phyloP scores from a whole-genome alignment of 2,888 invertebrate species.

The Furcula furcula region DNA sequence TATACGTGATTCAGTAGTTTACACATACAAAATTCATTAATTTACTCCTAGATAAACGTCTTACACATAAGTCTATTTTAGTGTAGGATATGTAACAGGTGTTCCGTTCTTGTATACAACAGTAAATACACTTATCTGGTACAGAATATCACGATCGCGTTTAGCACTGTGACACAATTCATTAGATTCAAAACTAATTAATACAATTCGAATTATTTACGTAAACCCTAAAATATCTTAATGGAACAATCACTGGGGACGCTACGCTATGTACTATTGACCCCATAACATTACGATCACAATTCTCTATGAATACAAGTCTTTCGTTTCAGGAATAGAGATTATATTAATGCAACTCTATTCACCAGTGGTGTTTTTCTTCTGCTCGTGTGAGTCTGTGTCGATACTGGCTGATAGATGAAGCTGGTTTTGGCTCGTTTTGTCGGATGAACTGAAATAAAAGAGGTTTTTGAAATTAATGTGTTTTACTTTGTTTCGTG shows the following conservation, averaged over 20 bases:
- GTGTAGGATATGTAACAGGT: constrained; percentile 79
- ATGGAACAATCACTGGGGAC: constrained; percentile 50
- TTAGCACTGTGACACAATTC: constrained; percentile 25
- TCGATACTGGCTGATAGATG: constrained; percentile 66
- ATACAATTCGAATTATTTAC: constrained; percentile 38
- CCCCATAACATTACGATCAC: constrained; percentile 50
- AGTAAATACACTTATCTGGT: constrained; percentile 63
- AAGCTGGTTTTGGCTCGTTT: constrained; percentile 72
- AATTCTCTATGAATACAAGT: constrained; percentile 41
- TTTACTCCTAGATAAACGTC: constrained; percentile 9
- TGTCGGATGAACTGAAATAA: constrained; percentile 65
- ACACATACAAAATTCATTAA: background rate
- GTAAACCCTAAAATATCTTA: constrained; percentile 32
- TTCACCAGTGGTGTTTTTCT: constrained; percentile 85
- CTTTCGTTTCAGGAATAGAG: constrained; percentile 27
- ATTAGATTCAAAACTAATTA: constrained; percentile 49
- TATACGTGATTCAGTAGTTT: constrained; percentile 9
- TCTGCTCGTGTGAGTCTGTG: constrained; percentile 78
- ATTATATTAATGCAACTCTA: constrained; percentile 66
- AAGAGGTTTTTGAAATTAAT: too few species aligned
- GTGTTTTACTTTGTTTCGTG: too few species aligned
- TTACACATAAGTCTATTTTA: constrained; percentile 47
- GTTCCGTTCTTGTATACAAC: constrained; percentile 50
- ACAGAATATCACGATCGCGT: constrained; percentile 42
- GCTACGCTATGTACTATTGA: constrained; percentile 37